A percentile compares a stretch with the other conserved stretches of the same genome.
These are phyloP conservation scores for Clarias fuscus DNA, from an alignment of 2,797 vertebrate genomes.

Conservation along the genomic window DNA sequence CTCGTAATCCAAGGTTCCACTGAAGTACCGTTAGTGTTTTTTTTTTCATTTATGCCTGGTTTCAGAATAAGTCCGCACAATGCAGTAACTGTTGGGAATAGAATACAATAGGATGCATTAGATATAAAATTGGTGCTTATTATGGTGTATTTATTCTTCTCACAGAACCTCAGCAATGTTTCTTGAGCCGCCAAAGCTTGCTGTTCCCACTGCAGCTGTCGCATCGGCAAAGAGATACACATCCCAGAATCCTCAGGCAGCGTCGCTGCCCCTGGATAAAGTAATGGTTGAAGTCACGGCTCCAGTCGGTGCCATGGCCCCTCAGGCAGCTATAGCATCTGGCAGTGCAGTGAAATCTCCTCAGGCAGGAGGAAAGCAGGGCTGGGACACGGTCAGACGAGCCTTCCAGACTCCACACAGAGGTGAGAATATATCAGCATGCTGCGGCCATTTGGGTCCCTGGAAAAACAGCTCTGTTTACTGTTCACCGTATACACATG, in stretches of 20 bases:
- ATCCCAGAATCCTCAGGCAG: slow-evolving; percentile 71
- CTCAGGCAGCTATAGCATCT: slow-evolving; percentile 76
- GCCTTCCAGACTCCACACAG: slow-evolving; percentile 75
- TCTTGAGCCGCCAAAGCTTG: slow-evolving; percentile 81
- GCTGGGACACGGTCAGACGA: slow-evolving; percentile 79
- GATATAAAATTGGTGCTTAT: neutral
- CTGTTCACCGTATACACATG: neutral
- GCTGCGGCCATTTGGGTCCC: slow-evolving; percentile 21
- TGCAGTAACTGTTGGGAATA: neutral
- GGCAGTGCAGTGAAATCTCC: slow-evolving; percentile 66
- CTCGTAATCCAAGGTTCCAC: no score
- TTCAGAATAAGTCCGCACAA: neutral
- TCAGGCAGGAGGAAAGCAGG: slow-evolving; percentile 52
- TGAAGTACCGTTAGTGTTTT: neutral
- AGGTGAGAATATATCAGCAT: slow-evolving; percentile 63
- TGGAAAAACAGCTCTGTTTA: neutral
- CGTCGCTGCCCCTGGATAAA: slow-evolving; percentile 84
- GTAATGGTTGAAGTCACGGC: slow-evolving; percentile 68
- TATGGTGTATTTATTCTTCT: slow-evolving; percentile 8
- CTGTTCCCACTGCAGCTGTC: slow-evolving; percentile 68
- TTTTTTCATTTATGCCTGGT: neutral
- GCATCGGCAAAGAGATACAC: slow-evolving; percentile 71
- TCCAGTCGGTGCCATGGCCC: slow-evolving; percentile 65
- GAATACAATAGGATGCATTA: neutral
- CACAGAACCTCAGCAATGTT: slow-evolving; percentile 85